Percentiles rank a stretch among this genome's conserved stretches.
Conservation (phyloP, 2,113 vertebrate genomes). For the Nycticorax nycticorax region DNA sequence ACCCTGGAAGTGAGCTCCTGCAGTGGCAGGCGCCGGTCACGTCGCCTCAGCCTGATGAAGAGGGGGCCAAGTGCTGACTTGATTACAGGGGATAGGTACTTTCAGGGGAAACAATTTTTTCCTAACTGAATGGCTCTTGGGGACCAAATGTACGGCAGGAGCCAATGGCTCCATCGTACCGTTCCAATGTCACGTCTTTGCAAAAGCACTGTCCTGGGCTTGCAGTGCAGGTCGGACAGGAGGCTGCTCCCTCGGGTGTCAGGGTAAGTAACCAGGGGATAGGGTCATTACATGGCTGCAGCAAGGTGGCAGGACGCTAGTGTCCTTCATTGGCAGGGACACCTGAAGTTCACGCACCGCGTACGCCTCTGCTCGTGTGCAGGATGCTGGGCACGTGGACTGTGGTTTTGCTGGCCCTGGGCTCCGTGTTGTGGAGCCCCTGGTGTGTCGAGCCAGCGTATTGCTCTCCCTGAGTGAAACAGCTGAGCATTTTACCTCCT, state of each 20-base stretch:
- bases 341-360: rapidly evolving
- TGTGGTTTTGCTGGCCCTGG: background rate
- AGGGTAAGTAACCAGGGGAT: background rate
- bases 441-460: rapidly evolving
- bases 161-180: background rate
- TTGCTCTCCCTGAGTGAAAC: background rate
- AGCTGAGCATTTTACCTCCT: background rate
- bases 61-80: background rate
- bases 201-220: background rate
- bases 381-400: background rate
- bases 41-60: background rate
- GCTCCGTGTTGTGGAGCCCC: background rate
- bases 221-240: background rate
- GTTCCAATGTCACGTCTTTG: rapidly evolving
- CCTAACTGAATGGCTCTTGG: background rate
- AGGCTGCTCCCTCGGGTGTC: background rate
- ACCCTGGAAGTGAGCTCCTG: background rate
- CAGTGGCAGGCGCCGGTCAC: background rate
- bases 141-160: background rate
- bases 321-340: background rate
- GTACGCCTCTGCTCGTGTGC: background rate
- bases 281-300: background rate
- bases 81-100: background rate
- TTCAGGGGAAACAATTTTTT: background rate
- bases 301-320: background rate